Evolutionary conservation across 2,113 vertebrate species (phyloP), one percentile per base, ranked within the genome.

Genomic region (Fulica atra): DNA sequence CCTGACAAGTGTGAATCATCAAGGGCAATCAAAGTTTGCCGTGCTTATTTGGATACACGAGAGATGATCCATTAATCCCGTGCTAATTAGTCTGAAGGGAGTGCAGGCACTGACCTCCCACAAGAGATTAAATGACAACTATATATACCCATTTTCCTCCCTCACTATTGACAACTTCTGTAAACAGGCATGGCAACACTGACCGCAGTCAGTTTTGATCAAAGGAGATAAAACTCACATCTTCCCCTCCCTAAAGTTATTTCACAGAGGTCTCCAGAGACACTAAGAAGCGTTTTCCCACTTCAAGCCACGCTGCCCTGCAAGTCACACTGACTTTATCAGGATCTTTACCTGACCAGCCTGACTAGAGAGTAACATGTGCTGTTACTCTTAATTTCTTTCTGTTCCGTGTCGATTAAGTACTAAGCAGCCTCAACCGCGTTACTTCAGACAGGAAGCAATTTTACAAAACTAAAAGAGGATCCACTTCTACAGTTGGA

Each of bases 81-180:
- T 20, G 77, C 60, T 96, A 97, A 96, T 96, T 93, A 96, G 68
- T 66, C 82, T 95, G 57, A 86, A 92, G 95, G 91, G 92, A 94
- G 79, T 87, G 93, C 68, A 93, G 66, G 92, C 70, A 60, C 71
- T 97, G 95, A 97, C 85, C 92, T 97, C 94, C 87, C 72, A 31
- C 68, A 66, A 91, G 94, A 97, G 92, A 95, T 97, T 97, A 97
- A 88, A 95, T 80, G 93, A 85, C 82, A 96, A 86, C 79, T 97
- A 96, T 95, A 94, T 93, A 97, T 95, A 97, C 92, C 74, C 94
- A 65, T 92, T 96, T 90, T 95, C 66, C 87, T 93, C 40, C 56
- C 70, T 81, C 14, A 3, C 15, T 82, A 94, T 40, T 42, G 68
- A 72, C 44, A 93, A 93, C 71, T 89, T 98, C 68, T 85, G 63